Base-by-base conservation (phyloP, 2,888 invertebrate species). In the Epinotia demarniana region DNA sequence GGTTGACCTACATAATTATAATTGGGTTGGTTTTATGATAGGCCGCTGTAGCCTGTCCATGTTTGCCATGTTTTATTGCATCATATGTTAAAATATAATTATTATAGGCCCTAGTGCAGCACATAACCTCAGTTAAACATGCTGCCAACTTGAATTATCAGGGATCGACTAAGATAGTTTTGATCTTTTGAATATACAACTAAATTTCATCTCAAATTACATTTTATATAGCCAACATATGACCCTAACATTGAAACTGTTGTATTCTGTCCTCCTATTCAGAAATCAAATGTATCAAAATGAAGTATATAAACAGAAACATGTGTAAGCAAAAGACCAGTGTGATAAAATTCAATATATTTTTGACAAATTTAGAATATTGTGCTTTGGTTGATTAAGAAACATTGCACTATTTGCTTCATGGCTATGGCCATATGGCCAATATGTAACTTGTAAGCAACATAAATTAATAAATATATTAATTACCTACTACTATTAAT, bases 91-190 rank as follows among this genome's bases (percentile, higher is more conserved):
- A 57, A 57, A 33, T 73, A 76, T 73, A 46, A 75, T 53, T 18
- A 67, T 73, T 58, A 72, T 72, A 55, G 71, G 57, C 63, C 67
- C 77, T 27, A 81, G 80, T 80, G 81, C 80, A 80, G 77, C 79
- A 82, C 83, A 83, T 86, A 86, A 86, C 86, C 86, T 86, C 80
- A 27, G 6, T 75, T 75, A 62, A 68, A 73, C 83, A 83, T 83
- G 83, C 81, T 82, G 78, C 66, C 78, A 81, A 76, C 33, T 39
- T 76, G 9, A 66, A n/a, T 71, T 23, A 68, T 75, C 58, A 76
- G 67, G 62, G 39, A 6, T 39, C 39, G 53, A 39, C 9, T 18
- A 66, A 18, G 12, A 23, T 53, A 33, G 5, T 66, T 27, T 27
- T 55, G n/a, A 18, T 66, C 23, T 33, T 16, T 62, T 33, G 33